A percentile compares a stretch with the other conserved stretches of the same genome.
Evolutionary conservation across 2,797 vertebrate genomes (phyloP).

Genomic region (Dallia pectoralis): DNA sequence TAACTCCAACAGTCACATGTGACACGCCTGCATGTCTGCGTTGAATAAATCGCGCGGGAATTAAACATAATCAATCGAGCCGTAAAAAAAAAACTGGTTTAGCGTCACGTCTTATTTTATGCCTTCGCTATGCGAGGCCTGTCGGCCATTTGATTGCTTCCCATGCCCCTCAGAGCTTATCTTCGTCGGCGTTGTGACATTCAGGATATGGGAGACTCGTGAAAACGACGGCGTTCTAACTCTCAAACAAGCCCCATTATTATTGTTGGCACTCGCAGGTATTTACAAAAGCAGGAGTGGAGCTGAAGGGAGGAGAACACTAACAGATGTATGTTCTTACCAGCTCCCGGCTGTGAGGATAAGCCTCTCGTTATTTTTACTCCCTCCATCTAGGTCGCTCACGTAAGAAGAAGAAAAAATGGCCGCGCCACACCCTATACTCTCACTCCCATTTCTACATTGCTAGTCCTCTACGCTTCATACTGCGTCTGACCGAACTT

Average conservation of each 20-base stretch:
- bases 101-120: not conserved
- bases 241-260: constrained; percentile 32
- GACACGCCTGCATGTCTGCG: not conserved
- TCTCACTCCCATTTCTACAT: constrained; percentile 5
- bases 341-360: constrained; percentile 27
- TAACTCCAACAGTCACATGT: not conserved
- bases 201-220: constrained; percentile 3
- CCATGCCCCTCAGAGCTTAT: constrained; percentile 11
- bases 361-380: constrained; percentile 33
- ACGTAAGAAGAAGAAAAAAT: constrained; percentile 25
- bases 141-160: not conserved
- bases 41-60: not conserved
- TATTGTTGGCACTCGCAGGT: constrained; percentile 38
- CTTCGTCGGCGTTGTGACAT: constrained; percentile 13
- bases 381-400: not conserved
- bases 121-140: not conserved
- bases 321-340: constrained; percentile 39
- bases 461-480: constrained; percentile 4
- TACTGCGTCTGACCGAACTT: constrained; percentile 12
- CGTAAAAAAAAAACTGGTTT: not conserved
- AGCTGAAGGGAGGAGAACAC: constrained; percentile 24
- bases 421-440: constrained; percentile 25
- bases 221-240: constrained; percentile 24
- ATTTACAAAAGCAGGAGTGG: constrained; percentile 34
- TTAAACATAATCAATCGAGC: not conserved